Conservation (phyloP, 2,888 invertebrate genomes). For the Chironomus riparius region DNA sequence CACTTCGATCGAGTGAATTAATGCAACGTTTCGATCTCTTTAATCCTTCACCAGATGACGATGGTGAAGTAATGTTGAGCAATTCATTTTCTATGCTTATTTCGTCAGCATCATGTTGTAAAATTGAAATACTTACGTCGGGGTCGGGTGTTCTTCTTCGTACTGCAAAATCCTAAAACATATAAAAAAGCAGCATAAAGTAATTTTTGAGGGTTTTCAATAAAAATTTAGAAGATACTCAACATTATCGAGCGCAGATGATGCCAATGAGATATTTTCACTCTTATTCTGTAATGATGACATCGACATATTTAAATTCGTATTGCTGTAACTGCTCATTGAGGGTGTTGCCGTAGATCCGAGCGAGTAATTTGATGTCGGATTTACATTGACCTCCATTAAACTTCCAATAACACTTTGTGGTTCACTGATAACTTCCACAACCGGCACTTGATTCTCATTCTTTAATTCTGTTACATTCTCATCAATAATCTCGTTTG, state of each 20-base stretch:
- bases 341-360: not conserved
- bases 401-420: not conserved
- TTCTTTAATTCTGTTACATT: not conserved
- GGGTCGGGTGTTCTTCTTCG: not conserved
- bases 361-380: not conserved
- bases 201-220: not conserved
- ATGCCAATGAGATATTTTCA: not conserved
- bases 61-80: not conserved
- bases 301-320: not conserved
- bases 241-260: not conserved
- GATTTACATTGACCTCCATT: not conserved
- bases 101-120: not conserved
- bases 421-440: not conserved
- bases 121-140: constrained; percentile 8
- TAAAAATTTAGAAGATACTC: not conserved
- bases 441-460: not conserved
- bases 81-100: not conserved
- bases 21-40: constrained; percentile 17
- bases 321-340: not conserved
- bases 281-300: not conserved
- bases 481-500: not conserved
- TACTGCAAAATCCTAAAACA: constrained; percentile 7
- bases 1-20: constrained; percentile 16
- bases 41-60: constrained; percentile 11
- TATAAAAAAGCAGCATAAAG: not conserved